Base-by-base conservation (phyloP, 2,797 vertebrate genomes). In the Lepilemur septentrionalis region DNA sequence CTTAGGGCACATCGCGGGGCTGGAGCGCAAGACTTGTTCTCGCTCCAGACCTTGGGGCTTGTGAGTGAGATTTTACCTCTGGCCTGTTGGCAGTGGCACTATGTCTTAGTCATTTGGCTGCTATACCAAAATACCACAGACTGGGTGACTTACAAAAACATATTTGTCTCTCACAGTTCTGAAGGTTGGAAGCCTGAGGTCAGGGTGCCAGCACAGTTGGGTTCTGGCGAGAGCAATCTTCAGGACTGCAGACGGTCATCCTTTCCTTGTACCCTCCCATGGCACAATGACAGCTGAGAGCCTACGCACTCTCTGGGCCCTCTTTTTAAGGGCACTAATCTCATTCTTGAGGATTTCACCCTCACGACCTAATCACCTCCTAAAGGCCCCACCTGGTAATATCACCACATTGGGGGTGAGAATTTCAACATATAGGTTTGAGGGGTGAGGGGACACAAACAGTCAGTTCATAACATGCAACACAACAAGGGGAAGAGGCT, bases 361-460 rank as follows among this genome's bases (percentile, higher is more conserved):
- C 20, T 86, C 2, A 11, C 43, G 18, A 2, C 2, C 0, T 84
- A 12, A 63, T 35, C 20, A 61, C 22, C 7, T 46, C 8, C 14
- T 43, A 14, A 73, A 23, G 30, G 15, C 7, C 23, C 2, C 15
- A 13, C 3, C 18, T 17, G 3, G 8, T 30, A 4, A 6, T 63
- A 35, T 7, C 18, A 55, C 43, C 32, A 67, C 48, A 11, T 14
- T 17, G 5, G 32, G 32, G 38, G 61, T 32, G 41, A 61, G 22
- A 30, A 79, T 43, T 48, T 57, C 15, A 90, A 20, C 18, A 41
- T 2, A 50, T 30, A 15, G 30, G 5, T 76, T n/a, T 75, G 28
- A 1, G 30, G 1, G 7, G 5, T 15, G n/a, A 1, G 7, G 5
- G 11, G 22, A 9, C 25, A 50, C 22, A 38, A 38, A 38, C 38